Base-by-base conservation (phyloP, 2,113 vertebrate genomes). In the Sylvicapra grimmia region DNA sequence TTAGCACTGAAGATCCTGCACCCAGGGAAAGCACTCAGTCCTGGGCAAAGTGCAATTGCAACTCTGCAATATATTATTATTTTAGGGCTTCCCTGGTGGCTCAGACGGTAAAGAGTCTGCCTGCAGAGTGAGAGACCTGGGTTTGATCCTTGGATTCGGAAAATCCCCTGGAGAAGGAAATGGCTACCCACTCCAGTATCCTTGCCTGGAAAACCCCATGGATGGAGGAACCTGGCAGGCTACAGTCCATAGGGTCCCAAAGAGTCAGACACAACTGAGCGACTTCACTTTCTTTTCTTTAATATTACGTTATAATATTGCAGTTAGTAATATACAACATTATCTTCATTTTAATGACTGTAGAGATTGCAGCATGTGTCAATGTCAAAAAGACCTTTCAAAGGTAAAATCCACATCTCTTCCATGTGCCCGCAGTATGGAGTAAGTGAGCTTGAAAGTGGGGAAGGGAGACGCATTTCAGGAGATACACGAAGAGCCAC, bases 371-470 rank as follows among this genome's bases (percentile, higher is more conserved):
- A 75, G 6, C 3, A 8, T 8, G 7, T 47, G 6, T 58, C 72
- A n/a, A 44, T 12, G 47, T 89, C 68, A 21, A 56, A 54, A 47
- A 9, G 23, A 51, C 6, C 44, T 91, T n/a, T 84, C 53, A 56
- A 83, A 87, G 36, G 87, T 23, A 29, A 79, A 51, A 15, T 6
- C 11, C 27, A 2, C 49, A 8, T 12, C 15, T 29, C 31, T 40
- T 21, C 49, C 5, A 2, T 19, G 16, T 6, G 0, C 9, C 85
- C 16, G 0, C 0, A 4, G 86, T 5, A 3, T 0, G 25, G 2
- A 77, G 36, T 6, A 6, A 6, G n/a, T 14, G 54, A 18, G 40
- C 33, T 77, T 49, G 5, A 61, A 21, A 75, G 36, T 5, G 1
- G 29, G 58, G 7, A 33, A 3, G 31, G 40, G 19, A 13, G 33